These are phyloP conservation scores for Heliconius sara DNA, from an alignment of 2,888 invertebrate species.

Conservation along the genomic window DNA sequence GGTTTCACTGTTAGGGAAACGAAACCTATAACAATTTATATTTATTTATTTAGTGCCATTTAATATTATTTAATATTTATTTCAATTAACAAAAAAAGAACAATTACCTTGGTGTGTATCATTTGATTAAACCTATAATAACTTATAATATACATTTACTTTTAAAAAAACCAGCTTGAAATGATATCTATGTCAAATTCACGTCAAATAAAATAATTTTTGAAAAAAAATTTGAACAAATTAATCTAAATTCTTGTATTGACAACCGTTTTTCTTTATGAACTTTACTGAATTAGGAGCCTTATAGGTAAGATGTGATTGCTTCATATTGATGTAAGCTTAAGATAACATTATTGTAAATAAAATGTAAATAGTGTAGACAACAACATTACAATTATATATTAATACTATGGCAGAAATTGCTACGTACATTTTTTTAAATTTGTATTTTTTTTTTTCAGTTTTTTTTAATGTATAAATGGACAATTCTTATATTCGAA, in stretches of 20 bases:
- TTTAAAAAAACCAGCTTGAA: slow-evolving; percentile 11
- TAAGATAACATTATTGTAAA: not conserved
- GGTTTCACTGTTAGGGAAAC: not conserved
- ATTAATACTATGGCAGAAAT: not conserved
- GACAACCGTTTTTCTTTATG: not conserved
- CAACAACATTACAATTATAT: not conserved
- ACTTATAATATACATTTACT: not conserved
- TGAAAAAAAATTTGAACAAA: not conserved
- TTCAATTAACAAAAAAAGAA: not conserved
- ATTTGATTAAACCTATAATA: not conserved
- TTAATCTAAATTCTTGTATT: slow-evolving; percentile 7
- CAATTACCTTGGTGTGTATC: not conserved
- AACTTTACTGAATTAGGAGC: not conserved
- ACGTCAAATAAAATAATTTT: slow-evolving; percentile 10
- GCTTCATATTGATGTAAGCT: not conserved
- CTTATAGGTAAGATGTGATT: not conserved
- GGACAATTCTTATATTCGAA: slow-evolving; percentile 64
- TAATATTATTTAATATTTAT: not conserved
- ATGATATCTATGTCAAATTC: slow-evolving; percentile 1
- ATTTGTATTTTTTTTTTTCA: slow-evolving; percentile 48
- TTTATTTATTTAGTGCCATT: not conserved
- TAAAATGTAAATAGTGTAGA: not conserved
- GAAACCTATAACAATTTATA: not conserved
- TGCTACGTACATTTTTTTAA: slow-evolving; percentile 26
- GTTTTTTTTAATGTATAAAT: slow-evolving; percentile 52